Conservation (phyloP, 2,113 vertebrate species). For the Hydrochoerus hydrochaeris region DNA sequence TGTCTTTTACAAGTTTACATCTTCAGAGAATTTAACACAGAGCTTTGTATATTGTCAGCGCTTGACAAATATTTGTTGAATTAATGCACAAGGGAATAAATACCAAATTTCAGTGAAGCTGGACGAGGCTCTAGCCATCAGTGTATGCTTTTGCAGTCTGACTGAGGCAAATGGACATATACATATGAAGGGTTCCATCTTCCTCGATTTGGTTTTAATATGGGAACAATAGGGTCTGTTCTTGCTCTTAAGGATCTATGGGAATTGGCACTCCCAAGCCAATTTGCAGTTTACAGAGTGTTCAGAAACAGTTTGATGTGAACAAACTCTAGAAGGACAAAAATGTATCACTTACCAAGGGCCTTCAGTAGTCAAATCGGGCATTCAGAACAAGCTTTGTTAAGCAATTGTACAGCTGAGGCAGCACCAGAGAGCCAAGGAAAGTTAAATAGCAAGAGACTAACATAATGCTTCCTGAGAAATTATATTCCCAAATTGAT, state of each 20-base stretch:
- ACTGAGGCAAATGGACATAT: background rate
- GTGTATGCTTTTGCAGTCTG: background rate
- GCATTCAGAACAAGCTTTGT: background rate
- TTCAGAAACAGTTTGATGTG: background rate
- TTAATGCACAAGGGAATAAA: background rate
- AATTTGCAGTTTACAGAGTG: background rate
- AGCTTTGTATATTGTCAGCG: background rate
- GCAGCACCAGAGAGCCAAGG: background rate
- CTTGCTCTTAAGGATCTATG: background rate
- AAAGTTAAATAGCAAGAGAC: background rate
- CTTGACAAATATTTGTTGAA: conserved; percentile 16
- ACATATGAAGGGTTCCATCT: background rate
- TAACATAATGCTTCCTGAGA: background rate
- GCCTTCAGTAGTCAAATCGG: background rate
- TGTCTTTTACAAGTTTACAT: background rate
- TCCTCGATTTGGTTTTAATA: conserved; percentile 17
- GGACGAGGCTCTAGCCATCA: background rate
- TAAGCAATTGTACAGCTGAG: background rate
- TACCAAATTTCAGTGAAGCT: background rate
- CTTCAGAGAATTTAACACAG: background rate
- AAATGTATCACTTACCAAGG: background rate
- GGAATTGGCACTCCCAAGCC: background rate
- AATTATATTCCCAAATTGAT: background rate
- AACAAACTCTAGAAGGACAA: background rate
- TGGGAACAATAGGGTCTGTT: background rate